Conservation (phyloP, 2,113 vertebrate genomes). For the Callopanchax toddi region DNA sequence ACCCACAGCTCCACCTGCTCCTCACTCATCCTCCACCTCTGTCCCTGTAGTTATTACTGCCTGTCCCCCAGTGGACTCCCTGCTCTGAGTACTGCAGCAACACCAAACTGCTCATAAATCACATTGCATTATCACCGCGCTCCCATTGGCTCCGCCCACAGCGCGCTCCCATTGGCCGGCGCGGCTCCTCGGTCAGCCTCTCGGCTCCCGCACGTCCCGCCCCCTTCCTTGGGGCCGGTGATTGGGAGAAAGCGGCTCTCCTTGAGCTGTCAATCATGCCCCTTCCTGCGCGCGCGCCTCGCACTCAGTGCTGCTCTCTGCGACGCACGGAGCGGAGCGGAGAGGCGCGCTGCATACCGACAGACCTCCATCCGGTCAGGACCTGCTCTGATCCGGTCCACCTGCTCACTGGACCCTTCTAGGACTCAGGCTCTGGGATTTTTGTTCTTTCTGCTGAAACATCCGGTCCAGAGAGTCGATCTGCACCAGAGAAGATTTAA, state of each 20-base stretch:
- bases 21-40: conserved; percentile 17
- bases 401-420: conserved; percentile 39
- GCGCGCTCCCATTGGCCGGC: conserved; percentile 60
- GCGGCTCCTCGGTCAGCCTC: conserved; percentile 42
- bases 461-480: conserved; percentile 52
- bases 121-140: conserved; percentile 75
- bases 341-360: conserved; percentile 78
- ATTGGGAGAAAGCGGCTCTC: conserved; percentile 70
- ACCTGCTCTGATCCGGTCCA: conserved; percentile 15
- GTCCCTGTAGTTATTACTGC: conserved; percentile 53
- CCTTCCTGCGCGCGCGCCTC: conserved; percentile 57
- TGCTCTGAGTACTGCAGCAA: conserved; percentile 78
- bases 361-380: conserved; percentile 52
- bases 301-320: conserved; percentile 66
- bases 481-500: conserved; percentile 32
- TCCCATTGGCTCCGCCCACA: conserved; percentile 62
- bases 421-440: too few relatives aligned
- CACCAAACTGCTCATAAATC: conserved; percentile 79
- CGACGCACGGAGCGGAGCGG: conserved; percentile 73
- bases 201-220: conserved; percentile 58
- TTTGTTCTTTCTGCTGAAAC: conserved; percentile 37
- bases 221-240: conserved; percentile 54
- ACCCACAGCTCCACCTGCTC: conserved; percentile 25
- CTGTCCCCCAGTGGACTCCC: conserved; percentile 63
- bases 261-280: conserved; percentile 77